Evolutionary conservation across 2,888 invertebrate species (phyloP).

Genomic region (Sarcophaga carnaria): DNA sequence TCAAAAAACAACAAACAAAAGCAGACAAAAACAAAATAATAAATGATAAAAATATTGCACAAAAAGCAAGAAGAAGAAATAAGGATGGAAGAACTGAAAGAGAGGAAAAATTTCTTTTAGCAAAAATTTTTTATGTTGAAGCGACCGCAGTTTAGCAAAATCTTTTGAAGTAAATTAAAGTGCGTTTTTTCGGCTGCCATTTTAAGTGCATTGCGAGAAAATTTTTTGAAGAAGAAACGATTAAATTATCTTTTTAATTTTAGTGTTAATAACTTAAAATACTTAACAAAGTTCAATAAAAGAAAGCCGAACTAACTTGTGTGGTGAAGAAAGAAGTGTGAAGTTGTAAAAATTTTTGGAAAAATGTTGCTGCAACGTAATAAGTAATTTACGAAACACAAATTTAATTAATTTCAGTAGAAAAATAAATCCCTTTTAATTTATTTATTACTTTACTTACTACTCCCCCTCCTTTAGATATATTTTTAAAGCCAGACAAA

Average conservation of each 20-base stretch:
- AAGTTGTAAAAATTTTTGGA: conserved; percentile 9
- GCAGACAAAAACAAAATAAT: conserved; percentile 5
- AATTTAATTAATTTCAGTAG: no score
- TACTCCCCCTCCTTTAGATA: neutral
- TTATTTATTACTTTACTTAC: neutral
- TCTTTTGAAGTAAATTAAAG: conserved; percentile 53
- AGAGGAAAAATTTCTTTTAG: conserved; percentile 15
- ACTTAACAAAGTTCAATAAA: neutral
- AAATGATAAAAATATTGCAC: conserved; percentile 19
- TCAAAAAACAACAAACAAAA: neutral
- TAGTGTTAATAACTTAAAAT: neutral
- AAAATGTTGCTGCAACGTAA: conserved; percentile 68
- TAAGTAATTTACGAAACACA: conserved; percentile 51
- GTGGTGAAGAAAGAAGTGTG: neutral
- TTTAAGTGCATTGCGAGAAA: conserved; percentile 17
- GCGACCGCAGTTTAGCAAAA: conserved; percentile 57
- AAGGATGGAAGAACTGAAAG: conserved; percentile 9
- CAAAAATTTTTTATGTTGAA: conserved; percentile 28
- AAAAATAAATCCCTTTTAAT: neutral
- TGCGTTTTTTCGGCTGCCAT: conserved; percentile 6
- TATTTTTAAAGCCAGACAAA: neutral
- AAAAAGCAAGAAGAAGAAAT: conserved; percentile 17
- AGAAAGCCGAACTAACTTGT: neutral
- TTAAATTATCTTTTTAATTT: conserved; percentile 9
- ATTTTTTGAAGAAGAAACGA: neutral